Conservation (phyloP, 2,113 vertebrate species). For the Rhinogobius similis region DNA sequence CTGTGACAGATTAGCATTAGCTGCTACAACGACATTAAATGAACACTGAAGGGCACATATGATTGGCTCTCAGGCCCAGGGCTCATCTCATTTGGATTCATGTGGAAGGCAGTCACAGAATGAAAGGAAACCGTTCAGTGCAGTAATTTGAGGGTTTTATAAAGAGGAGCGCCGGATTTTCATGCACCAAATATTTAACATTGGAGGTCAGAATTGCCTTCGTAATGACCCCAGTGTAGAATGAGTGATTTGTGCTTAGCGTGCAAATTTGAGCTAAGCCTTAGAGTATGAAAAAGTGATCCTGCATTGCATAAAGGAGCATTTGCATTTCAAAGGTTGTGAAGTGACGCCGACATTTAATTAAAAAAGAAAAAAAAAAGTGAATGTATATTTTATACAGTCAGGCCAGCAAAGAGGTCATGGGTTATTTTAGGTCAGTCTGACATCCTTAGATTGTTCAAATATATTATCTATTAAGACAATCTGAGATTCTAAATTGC, state of each 20-base stretch:
- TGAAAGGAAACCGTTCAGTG: conserved; percentile 56
- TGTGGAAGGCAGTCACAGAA: conserved; percentile 40
- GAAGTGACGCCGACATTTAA: neutral
- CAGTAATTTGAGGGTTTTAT: conserved; percentile 50
- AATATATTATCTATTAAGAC: neutral
- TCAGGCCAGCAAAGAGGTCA: neutral
- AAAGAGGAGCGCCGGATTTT: conserved; percentile 46
- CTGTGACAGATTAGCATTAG: conserved; percentile 39
- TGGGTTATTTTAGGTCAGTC: neutral
- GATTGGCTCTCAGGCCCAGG: conserved; percentile 53
- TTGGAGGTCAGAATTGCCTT: conserved; percentile 52
- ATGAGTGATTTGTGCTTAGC: conserved; percentile 36
- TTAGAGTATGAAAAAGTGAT: conserved; percentile 8
- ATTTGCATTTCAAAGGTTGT: conserved; percentile 8
- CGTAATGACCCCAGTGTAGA: conserved; percentile 34
- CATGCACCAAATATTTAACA: conserved; percentile 56
- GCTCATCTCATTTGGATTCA: conserved; percentile 64
- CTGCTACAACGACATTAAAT: conserved; percentile 41
- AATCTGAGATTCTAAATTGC: neutral
- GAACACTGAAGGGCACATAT: conserved; percentile 59
- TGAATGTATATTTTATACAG: neutral
- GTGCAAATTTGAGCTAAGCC: conserved; percentile 20
- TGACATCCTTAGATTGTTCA: neutral
- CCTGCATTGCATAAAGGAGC: neutral
- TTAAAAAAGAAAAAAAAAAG: neutral